Percentiles rank a stretch among this genome's conserved stretches.
Conservation (phyloP, 2,113 vertebrate genomes). For the Oxyruncus cristatus region DNA sequence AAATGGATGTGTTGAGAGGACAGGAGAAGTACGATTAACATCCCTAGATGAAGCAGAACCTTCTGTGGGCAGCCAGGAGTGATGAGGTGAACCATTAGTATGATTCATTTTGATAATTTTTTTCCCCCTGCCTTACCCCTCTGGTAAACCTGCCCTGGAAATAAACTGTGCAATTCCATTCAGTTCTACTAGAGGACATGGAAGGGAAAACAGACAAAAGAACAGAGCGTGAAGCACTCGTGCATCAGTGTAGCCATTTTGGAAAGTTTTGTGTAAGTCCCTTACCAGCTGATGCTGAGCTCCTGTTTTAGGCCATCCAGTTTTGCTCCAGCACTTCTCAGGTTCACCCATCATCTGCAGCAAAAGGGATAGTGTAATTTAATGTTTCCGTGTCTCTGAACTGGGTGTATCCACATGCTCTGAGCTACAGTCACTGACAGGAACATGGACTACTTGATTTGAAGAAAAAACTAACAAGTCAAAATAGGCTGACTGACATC, state of each 20-base stretch:
- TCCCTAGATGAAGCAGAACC: not conserved
- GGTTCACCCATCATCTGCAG: not conserved
- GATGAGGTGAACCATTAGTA: not conserved
- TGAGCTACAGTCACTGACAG: not conserved
- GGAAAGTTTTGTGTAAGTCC: not conserved
- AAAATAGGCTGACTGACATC: not conserved
- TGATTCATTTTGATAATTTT: not conserved
- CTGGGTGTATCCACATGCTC: rapidly evolving
- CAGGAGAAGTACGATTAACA: not conserved
- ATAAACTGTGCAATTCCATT: not conserved
- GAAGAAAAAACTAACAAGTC: not conserved
- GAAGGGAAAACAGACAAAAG: not conserved
- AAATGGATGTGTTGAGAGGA: not conserved
- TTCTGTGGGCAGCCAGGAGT: not conserved
- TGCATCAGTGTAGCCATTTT: not conserved
- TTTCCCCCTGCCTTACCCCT: not conserved
- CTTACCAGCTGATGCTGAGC: not conserved
- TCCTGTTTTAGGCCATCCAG: not conserved
- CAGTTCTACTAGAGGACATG: not conserved
- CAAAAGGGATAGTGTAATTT: not conserved
- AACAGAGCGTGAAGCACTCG: rapidly evolving
- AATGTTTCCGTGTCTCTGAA: not conserved
- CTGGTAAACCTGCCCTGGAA: not conserved
- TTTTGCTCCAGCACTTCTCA: not conserved
- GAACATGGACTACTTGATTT: not conserved